Base-by-base conservation (phyloP, 2,113 vertebrate genomes). In the Tragelaphus scriptus region DNA sequence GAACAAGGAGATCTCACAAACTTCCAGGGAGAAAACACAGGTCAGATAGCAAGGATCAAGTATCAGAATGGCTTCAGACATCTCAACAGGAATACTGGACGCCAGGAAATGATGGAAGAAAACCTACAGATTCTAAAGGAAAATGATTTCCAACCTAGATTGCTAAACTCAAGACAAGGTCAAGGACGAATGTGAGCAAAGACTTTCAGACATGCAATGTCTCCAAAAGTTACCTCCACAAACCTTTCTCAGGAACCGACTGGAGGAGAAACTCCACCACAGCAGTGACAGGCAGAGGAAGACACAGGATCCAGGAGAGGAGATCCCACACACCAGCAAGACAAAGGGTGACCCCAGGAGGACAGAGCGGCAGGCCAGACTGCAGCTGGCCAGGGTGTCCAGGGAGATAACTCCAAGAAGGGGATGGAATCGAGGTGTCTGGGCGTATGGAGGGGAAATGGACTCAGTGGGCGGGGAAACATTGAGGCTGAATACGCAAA, bases 51-150 rank as follows among this genome's bases (percentile, higher is more conserved):
- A 44, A 77, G 55, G 65, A 10, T 8, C n/a, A 81, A 51, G 55
- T 2, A 12, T 65, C 19, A 19, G 26, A 56, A 44, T 0, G 5
- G 56, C 56, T 8, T 28, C 56, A 6, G 32, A 17, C 53, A n/a
- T 63, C 61, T 63, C 6, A 9, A 68, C 3, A 30, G 81, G 71
- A 55, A 9, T 1, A 7, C 58, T 17, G 11, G 88, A 21, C 2
- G 32, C 30, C 36, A 17, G 40, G 4, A 59, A 47, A 47, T 5
- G 28, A 8, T 2, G 36, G 30, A 36, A 25, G 51, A 56, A 30
- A 61, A 40, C 15, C 17, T 26, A 25, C 12, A n/a, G 10, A 40
- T n/a, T 58, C 61, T 82, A 14, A 68, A 25, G 87, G 82, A 65
- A 81, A 40, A 17, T 0, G 1, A 44, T 10, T 55, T 63, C 71